Evolutionary conservation across 1,140 invertebrate genomes (phyloP), one percentile per base, ranked within the genome.

Genomic region (Hypsibius dujardini): DNA sequence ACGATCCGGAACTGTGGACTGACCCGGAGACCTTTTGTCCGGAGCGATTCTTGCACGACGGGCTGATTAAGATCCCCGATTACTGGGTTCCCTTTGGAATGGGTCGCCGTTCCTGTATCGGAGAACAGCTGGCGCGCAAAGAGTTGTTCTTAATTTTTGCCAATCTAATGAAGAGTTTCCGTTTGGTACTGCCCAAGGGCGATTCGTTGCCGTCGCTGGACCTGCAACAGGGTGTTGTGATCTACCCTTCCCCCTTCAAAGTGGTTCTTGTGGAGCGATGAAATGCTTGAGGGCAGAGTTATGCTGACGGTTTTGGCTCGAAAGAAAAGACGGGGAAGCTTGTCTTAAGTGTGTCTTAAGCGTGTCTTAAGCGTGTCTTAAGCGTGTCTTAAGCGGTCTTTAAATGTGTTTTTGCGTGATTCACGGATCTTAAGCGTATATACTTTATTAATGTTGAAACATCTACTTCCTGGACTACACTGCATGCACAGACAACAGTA

Each of bases 11-110:
- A 12, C 70, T 75, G 15, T 79, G 76, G 74, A 59, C 71, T 1
- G 72, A 76, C 14, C 77, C 77, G 1, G 78, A 75, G 75, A 71
- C 28, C 12, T 78, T 78, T 62, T 69, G 74, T 46, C 77, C 77
- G 14, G 74, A 75, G 2, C 72, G 78, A 56, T 79, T 76, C 62
- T 71, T 79, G 7, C 75, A 76, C 47, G 59, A 72, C n/a, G 50
- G 50, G n/a, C 7, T 12, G n/a, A 56, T 56, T n/a, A n/a, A 12
- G n/a, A n/a, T 56, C n/a, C 50, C 50, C 50, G 50, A 56, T 12
- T 56, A 56, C 50, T 56, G 7, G 7, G 50, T 56, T n/a, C 50
- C 50, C 7, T 56, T 56, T n/a, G 50, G 50, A 7, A n/a, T 69
- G 15, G 75, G 75, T 42, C 59, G 62, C 46, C 59, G 75, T 40